A percentile compares a stretch with the other conserved stretches of the same genome.
These are phyloP conservation scores for Gortyna flavago DNA, from an alignment of 2,888 invertebrate genomes.

Conservation along the genomic window DNA sequence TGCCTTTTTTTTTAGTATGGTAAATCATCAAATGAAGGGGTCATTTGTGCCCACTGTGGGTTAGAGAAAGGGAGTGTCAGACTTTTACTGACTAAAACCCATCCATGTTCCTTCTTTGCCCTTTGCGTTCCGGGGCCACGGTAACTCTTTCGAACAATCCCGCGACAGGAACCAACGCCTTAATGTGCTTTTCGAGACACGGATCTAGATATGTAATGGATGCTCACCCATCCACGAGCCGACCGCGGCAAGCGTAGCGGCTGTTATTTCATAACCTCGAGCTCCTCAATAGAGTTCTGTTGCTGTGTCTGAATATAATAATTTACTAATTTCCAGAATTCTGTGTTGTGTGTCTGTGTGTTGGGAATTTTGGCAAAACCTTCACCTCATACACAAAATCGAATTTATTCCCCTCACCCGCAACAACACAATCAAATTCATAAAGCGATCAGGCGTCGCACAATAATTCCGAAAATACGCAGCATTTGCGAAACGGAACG, in stretches of 20 bases:
- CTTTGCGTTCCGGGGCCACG: too few relatives aligned
- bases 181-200: neutral
- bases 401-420: slow-evolving; percentile 44
- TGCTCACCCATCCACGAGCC: neutral
- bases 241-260: neutral
- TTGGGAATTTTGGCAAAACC: slow-evolving; percentile 15
- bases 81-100: too few relatives aligned
- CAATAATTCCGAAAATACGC: slow-evolving; percentile 72
- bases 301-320: neutral
- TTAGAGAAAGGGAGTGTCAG: too few relatives aligned
- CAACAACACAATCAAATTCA: slow-evolving; percentile 65
- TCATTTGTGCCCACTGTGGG: too few relatives aligned
- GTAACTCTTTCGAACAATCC: too few relatives aligned
- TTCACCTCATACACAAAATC: slow-evolving; percentile 28
- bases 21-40: too few relatives aligned
- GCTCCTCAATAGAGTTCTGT: too few relatives aligned
- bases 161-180: neutral
- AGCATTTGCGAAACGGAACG: slow-evolving; percentile 76
- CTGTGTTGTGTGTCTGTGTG: too few relatives aligned
- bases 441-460: slow-evolving; percentile 64
- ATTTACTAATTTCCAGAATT: neutral
- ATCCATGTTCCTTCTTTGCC: too few relatives aligned
- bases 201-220: neutral
- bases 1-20: too few relatives aligned
- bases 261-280: neutral